These are phyloP conservation scores for Ethmia dodecea DNA, from an alignment of 2,888 invertebrate species.

Conservation along the genomic window DNA sequence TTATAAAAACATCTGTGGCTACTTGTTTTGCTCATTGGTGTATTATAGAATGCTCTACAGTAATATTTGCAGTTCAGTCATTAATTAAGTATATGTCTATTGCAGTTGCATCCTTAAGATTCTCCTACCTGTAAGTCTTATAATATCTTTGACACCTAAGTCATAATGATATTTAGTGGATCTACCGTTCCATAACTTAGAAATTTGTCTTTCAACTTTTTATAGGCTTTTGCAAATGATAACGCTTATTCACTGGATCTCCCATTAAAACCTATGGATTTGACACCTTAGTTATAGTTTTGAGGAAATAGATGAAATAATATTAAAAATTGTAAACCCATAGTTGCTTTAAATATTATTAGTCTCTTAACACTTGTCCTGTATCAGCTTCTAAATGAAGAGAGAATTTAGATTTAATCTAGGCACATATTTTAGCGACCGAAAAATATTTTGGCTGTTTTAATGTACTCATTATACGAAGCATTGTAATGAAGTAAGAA, in stretches of 20 bases:
- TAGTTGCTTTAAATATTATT: too few relatives aligned
- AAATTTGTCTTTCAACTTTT: conserved; percentile 42
- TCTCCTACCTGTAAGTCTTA: conserved; percentile 55
- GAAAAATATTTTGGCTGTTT: conserved; percentile 40
- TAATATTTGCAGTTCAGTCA: conserved; percentile 11
- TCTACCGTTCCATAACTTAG: conserved; percentile 40
- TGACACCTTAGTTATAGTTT: conserved; percentile 44
- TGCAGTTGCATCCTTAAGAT: conserved; percentile 42
- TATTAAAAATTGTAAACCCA: too few relatives aligned
- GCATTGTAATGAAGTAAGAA: conserved; percentile 42
- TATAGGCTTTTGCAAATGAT: conserved; percentile 47
- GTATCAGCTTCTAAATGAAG: conserved; percentile 7
- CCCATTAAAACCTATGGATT: conserved; percentile 38
- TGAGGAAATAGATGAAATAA: conserved; percentile 15
- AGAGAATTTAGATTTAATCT: conserved; percentile 27
- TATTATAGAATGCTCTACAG: conserved; percentile 5
- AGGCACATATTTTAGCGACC: conserved; percentile 53
- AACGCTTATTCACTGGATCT: conserved; percentile 63
- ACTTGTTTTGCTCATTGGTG: conserved; percentile 5
- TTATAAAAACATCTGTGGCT: conserved; percentile 1
- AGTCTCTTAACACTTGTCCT: too few relatives aligned
- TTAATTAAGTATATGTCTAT: conserved; percentile 37
- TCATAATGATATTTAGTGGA: conserved; percentile 59
- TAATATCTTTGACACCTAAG: conserved; percentile 65
- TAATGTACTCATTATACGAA: conserved; percentile 20